Evolutionary conservation across 2,888 invertebrate species (phyloP), one percentile per base, ranked within the genome.

Genomic region (Anoplius nigerrimus): DNA sequence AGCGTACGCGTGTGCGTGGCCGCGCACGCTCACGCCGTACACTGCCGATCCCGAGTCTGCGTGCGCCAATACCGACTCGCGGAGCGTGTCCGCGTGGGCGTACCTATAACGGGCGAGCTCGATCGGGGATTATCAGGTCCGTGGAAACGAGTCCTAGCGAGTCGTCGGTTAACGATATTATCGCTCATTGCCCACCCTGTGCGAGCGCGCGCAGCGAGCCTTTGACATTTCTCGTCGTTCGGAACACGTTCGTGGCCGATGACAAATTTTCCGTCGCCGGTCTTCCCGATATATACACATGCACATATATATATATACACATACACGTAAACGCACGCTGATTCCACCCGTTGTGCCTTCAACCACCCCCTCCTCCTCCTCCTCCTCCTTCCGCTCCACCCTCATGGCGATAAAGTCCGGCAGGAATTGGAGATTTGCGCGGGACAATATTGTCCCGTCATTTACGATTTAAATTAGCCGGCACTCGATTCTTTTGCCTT

Each of bases 111-210:
- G 34, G 34, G 42, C 65, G 71, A 69, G 61, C 67, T 57, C 68
- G 76, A 67, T 76, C 76, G 62, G 66, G 72, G 76, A 78, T 78
- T 78, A 78, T 78, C 76, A 76, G 76, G 66, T 75, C 70, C 54
- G 71, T 60, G 76, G 76, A 78, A 78, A 78, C 74, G 71, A 76
- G 66, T 60, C 59, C 51, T 46, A n/a, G 59, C 24, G 61, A 63
- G 69, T 69, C 69, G 72, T 72, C 72, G 69, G 73, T 69, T 72
- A 74, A 66, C 69, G 74, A 78, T 78, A 71, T 78, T 76, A 74
- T 72, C 74, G 68, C 16, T 34, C 48, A 48, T 48, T 18, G 16
- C 11, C 48, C 1, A 42, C n/a, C 42, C 42, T 42, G 42, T 13
- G 42, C 42, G 42, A 13, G 8, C 42, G 48, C 48, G 34, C 34